These are phyloP conservation scores for Chondrilla cf. caribensis DNA, from an alignment of 37 sponge, comb jelly and placozoan genomes.

Conservation along the genomic window DNA sequence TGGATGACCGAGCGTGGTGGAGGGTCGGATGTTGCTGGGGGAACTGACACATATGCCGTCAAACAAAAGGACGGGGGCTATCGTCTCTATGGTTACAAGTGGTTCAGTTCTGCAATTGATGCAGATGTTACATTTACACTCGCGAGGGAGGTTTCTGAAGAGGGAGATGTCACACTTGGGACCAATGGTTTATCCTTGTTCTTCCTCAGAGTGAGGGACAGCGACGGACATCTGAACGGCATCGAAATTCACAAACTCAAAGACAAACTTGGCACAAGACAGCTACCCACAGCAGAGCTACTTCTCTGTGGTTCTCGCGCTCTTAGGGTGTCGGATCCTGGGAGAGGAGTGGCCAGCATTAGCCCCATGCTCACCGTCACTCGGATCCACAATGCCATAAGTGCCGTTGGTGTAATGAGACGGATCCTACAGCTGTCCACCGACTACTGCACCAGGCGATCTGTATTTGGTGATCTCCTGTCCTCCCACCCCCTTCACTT, in stretches of 20 bases:
- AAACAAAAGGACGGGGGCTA: conserved; percentile 41
- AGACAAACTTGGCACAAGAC: conserved; percentile 93
- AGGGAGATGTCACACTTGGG: conserved; percentile 52
- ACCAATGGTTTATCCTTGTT: conserved; percentile 73
- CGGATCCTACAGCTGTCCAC: conserved; percentile 75
- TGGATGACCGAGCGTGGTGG: conserved; percentile 98
- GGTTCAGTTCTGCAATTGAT: conserved; percentile 97
- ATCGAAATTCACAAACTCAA: conserved; percentile 73
- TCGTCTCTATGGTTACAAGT: conserved; percentile 87
- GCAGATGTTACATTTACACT: conserved; percentile 87
- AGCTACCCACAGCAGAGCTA: conserved; percentile 96
- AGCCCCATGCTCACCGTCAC: conserved; percentile 90
- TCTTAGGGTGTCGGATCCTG: conserved; percentile 50
- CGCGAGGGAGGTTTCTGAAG: conserved; percentile 52
- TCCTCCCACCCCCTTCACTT: conserved; percentile 74
- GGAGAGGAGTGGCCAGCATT: conserved; percentile 65
- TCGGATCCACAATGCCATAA: conserved; percentile 80
- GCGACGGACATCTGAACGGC: conserved; percentile 48
- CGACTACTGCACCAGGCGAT: conserved; percentile 66
- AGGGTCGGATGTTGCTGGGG: conserved; percentile 92
- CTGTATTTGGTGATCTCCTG: conserved; percentile 72
- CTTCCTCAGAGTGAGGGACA: conserved; percentile 57
- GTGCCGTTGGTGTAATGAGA: conserved; percentile 70
- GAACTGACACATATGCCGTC: conserved; percentile 78
- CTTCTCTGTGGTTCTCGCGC: conserved; percentile 76